Evolutionary conservation across 2,113 vertebrate genomes (phyloP), one percentile per base, ranked within the genome.

Genomic region (Cololabis saira): DNA sequence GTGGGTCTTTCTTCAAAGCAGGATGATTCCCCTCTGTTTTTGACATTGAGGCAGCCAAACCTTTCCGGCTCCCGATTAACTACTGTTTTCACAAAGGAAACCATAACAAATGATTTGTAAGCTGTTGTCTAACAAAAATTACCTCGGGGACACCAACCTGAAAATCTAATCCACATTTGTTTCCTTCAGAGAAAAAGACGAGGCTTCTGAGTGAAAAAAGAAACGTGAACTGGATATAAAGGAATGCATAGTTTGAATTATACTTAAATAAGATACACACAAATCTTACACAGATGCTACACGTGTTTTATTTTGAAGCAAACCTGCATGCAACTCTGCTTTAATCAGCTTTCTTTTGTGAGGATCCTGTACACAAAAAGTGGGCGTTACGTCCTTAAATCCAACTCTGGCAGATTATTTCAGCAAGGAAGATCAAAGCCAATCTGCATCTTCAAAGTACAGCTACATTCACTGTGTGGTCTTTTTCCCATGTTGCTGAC

Each of bases 11-110:
- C 85, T 90, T 88, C 67, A 89, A 87, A 86, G 85, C 57, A 16
- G 54, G 74, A 74, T 78, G 67, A 81, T 21, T 74, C 74, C 62
- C 82, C 73, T 83, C 90, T 92, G 91, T 55, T 93, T 92, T 91
- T 80, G 83, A 87, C 88, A 90, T 92, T 49, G 24, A 70, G 61
- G 65, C 59, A 68, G 63, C 41, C 56, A 58, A 83, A 81, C 65
- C 45, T 66, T 87, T 90, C 84, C 86, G 75, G 83, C 84, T 54
- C 53, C 67, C 87, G 89, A 91, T 91, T 87, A 84, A 88, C 82
- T 86, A 75, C 78, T 81, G 87, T 91, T 91, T 92, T 86, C 68
- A 71, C 71, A 82, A 69, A 76, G 78, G 86, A 81, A 85, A 81
- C 71, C 63, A 83, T 84, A 71, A 76, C 53, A 81, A 76, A 86